Conservation (phyloP, 2,113 vertebrate species). For the Chitala chitala region DNA sequence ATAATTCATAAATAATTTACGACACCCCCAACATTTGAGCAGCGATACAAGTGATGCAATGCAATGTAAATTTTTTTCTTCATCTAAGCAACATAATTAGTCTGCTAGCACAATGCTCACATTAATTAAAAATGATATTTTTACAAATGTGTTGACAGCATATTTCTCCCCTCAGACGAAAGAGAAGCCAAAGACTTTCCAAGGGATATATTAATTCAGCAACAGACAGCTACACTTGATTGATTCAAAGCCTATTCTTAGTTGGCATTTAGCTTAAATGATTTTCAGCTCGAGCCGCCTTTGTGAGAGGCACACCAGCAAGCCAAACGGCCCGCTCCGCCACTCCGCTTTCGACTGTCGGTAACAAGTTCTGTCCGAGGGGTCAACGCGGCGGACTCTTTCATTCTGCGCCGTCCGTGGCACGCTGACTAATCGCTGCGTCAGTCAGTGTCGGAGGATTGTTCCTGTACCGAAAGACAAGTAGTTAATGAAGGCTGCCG, state of each 20-base stretch:
- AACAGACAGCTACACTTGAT: constrained; percentile 54
- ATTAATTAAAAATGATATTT: background rate
- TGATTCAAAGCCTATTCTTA: constrained; percentile 69
- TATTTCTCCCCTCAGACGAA: constrained; percentile 29
- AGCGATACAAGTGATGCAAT: too few species aligned
- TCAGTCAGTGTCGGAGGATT: constrained; percentile 30
- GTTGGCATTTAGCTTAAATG: constrained; percentile 68
- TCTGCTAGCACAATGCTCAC: background rate
- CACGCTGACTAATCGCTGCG: constrained; percentile 23
- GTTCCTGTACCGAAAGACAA: constrained; percentile 18
- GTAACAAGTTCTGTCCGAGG: constrained; percentile 35
- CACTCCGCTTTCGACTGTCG: constrained; percentile 41
- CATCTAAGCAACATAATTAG: background rate
- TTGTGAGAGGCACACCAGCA: constrained; percentile 29
- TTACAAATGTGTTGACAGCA: constrained; percentile 28
- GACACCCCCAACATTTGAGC: too few species aligned
- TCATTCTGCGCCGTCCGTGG: constrained; percentile 22
- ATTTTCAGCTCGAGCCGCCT: constrained; percentile 57
- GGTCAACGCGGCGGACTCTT: constrained; percentile 25
- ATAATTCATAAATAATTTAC: too few species aligned
- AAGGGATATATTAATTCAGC: constrained; percentile 53
- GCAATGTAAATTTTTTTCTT: too few species aligned
- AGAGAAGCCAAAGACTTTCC: constrained; percentile 39
- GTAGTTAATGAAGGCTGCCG: constrained; percentile 6
- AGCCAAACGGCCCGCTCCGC: constrained; percentile 37